These are phyloP conservation scores for Mareca strepera DNA, from an alignment of 2,797 vertebrate genomes.

Conservation along the genomic window DNA sequence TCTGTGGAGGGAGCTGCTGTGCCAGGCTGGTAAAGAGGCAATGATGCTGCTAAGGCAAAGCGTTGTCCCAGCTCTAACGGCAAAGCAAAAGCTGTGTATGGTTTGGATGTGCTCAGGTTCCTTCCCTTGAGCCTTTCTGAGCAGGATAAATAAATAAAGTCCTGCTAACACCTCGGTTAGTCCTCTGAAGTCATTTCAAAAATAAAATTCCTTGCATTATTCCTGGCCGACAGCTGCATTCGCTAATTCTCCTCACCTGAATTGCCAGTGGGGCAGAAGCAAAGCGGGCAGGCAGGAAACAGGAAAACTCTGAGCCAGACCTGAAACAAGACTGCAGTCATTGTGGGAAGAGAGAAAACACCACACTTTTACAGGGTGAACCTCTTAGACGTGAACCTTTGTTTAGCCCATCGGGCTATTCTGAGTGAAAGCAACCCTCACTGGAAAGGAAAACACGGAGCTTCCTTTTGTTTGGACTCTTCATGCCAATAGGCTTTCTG, in stretches of 20 bases:
- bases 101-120: neutral
- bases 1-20: neutral
- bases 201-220: neutral
- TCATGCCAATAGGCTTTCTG: neutral
- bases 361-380: neutral
- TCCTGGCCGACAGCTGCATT: neutral
- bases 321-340: neutral
- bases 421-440: neutral
- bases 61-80: neutral
- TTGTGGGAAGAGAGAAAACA: neutral
- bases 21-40: neutral
- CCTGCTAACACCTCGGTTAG: neutral
- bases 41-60: neutral
- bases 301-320: neutral
- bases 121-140: neutral
- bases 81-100: rapidly evolving
- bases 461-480: neutral
- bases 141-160: neutral
- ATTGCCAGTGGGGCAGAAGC: neutral
- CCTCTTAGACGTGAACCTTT: neutral
- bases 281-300: neutral
- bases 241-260: neutral
- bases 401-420: neutral
- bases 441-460: neutral
- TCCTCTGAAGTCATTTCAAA: neutral